phyloP scores from a whole-genome alignment of 2,888 invertebrate genomes.

The Diabrotica balteata region DNA sequence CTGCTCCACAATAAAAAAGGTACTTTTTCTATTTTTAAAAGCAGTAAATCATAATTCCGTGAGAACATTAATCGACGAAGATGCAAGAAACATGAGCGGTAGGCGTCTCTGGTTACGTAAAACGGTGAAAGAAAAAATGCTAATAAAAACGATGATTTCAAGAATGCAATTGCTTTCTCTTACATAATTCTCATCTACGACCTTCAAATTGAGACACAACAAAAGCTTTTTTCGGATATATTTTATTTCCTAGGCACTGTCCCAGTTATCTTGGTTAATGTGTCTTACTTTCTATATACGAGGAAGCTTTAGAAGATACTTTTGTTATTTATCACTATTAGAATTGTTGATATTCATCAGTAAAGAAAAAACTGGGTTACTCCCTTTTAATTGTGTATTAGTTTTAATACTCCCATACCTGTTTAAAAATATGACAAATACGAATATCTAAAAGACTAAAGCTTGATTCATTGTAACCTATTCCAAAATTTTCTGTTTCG shows the following conservation, averaged over 20 bases:
- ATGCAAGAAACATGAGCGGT: slow-evolving; percentile 14
- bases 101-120: slow-evolving; percentile 33
- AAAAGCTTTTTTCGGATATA: slow-evolving; percentile 22
- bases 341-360: too few relatives aligned
- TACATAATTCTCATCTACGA: slow-evolving; percentile 35
- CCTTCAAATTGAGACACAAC: slow-evolving; percentile 35
- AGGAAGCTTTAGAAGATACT: not conserved
- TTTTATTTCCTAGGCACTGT: slow-evolving; percentile 28
- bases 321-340: too few relatives aligned
- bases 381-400: too few relatives aligned
- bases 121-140: slow-evolving; percentile 27
- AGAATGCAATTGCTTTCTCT: slow-evolving; percentile 40
- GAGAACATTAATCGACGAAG: not conserved
- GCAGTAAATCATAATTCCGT: not conserved
- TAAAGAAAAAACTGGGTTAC: too few relatives aligned
- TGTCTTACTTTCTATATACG: slow-evolving; percentile 24
- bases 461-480: too few relatives aligned
- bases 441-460: too few relatives aligned
- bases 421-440: too few relatives aligned
- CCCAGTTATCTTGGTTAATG: slow-evolving; percentile 19
- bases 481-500: too few relatives aligned
- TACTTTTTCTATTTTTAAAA: too few relatives aligned
- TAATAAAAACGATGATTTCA: slow-evolving; percentile 30
- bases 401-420: too few relatives aligned
- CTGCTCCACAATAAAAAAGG: too few relatives aligned